Evolutionary conservation across 2,797 vertebrate species (phyloP), one percentile per base, ranked within the genome.

Genomic region (Peromyscus eremicus): DNA sequence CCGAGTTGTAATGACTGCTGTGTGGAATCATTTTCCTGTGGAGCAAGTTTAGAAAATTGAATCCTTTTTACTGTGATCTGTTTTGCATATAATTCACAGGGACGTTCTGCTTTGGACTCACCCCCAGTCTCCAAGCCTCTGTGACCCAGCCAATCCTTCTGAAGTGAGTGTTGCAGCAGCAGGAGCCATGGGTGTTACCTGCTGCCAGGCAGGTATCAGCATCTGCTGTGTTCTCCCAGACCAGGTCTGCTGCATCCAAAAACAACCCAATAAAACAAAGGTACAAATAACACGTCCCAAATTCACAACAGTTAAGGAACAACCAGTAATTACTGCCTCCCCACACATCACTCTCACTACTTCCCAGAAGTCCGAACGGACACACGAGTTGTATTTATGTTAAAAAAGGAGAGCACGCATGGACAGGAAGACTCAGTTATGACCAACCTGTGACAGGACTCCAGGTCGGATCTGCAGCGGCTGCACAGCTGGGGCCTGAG

Each of bases 41-140:
- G 98, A 97, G 89, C 97, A 97, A 94, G 55, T 97, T 95, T 32
- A 94, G 77, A 97, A 97, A 94, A 73, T 40, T 97, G 14, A 97
- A 89, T 88, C 40, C 84, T 46, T 40, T 89, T 88, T 37, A 90
- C 29, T 60, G 52, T 85, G 27, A 91, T 62, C 10, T 84, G 80
- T 14, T 89, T 57, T 96, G 29, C 52, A 66, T 94, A 94, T 21
- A 75, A 89, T 40, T 93, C 85, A 81, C n/a, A 49, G 92, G 80
- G 9, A 89, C 70, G 27, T 13, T 76, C 76, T 1, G 32, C 0
- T 12, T 0, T 13, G 0, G 93, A 97, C 99, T 99, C 98, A 99
- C 99, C 99, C 99, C 99, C 99, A 99, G 97, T 99, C 99, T 98
- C 99, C 99, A 97, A 99, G 98, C 98, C 99, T 99, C 97, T 99